Conservation (phyloP, 2,113 vertebrate species). For the Larimichthys crocea region DNA sequence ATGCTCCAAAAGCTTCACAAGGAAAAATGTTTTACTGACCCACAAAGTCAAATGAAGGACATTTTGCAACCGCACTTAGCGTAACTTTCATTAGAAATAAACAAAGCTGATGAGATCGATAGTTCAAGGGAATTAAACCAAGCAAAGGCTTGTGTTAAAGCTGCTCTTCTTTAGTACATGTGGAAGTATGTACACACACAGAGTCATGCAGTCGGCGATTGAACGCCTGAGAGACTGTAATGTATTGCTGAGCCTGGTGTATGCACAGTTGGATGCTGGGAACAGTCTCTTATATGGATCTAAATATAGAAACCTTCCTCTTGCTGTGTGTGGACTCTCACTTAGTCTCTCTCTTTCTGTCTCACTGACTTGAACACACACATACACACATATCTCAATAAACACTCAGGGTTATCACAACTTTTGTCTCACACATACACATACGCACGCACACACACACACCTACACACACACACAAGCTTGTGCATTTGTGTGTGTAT, state of each 20-base stretch:
- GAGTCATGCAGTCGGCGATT: neutral
- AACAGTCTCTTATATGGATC: slow-evolving; percentile 67
- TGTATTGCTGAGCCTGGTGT: slow-evolving; percentile 54
- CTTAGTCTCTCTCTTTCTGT: slow-evolving; percentile 64
- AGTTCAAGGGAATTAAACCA: neutral
- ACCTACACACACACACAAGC: slow-evolving; percentile 25
- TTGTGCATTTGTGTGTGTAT: slow-evolving; percentile 28
- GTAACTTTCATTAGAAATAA: slow-evolving; percentile 2
- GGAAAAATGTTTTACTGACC: neutral
- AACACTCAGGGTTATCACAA: slow-evolving; percentile 61
- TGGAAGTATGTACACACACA: neutral
- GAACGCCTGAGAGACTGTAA: slow-evolving; percentile 49
- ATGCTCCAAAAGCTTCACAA: slow-evolving; percentile 25
- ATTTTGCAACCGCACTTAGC: slow-evolving; percentile 3
- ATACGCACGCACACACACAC: slow-evolving; percentile 15
- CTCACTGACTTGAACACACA: slow-evolving; percentile 54
- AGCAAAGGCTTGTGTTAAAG: neutral
- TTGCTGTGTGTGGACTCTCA: slow-evolving; percentile 60
- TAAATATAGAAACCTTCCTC: slow-evolving; percentile 75
- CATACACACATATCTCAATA: slow-evolving; percentile 44
- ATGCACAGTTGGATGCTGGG: slow-evolving; percentile 64
- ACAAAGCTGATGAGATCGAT: slow-evolving; percentile 8
- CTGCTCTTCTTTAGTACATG: slow-evolving; percentile 7
- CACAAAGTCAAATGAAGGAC: slow-evolving; percentile 48
- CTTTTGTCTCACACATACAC: slow-evolving; percentile 55